Conservation (phyloP, 1,140 invertebrate genomes). For the Euborellia annulipes region DNA sequence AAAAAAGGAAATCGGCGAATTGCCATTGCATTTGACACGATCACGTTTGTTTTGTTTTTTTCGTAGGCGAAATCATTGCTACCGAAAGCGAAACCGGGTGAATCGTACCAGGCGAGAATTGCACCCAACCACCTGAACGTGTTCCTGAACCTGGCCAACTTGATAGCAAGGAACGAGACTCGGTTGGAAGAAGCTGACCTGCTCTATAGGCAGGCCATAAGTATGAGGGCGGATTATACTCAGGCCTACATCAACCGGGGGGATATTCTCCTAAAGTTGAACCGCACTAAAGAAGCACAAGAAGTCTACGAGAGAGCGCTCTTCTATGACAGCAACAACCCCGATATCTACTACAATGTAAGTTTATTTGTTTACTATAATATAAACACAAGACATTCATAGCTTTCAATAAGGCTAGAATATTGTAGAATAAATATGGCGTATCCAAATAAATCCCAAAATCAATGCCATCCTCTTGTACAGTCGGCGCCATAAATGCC, state of each 20-base stretch:
- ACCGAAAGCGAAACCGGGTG: conserved; percentile 78
- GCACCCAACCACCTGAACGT: conserved; percentile 93
- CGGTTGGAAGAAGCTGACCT: conserved; percentile 85
- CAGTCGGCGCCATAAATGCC: too few relatives aligned
- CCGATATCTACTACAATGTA: conserved; percentile 95
- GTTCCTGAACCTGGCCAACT: conserved; percentile 86
- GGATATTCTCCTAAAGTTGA: conserved; percentile 89
- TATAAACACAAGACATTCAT: too few relatives aligned
- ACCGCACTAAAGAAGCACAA: conserved; percentile 85
- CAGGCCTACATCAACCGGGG: conserved; percentile 95
- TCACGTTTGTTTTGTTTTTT: too few relatives aligned
- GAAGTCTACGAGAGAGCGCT: conserved; percentile 87
- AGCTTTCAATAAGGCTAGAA: too few relatives aligned
- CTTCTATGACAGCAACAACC: conserved; percentile 85
- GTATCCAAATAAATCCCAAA: too few relatives aligned
- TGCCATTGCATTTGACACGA: too few relatives aligned
- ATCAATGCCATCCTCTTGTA: too few relatives aligned
- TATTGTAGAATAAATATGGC: too few relatives aligned
- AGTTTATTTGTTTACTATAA: too few relatives aligned
- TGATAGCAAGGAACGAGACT: conserved; percentile 85
- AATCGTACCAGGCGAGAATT: conserved; percentile 87
- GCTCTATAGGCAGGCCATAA: conserved; percentile 85
- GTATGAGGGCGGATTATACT: conserved; percentile 93
- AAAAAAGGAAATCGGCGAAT: too few relatives aligned
- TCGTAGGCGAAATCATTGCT: conserved; percentile 67